Conservation (phyloP, 2,113 vertebrate species). For the Malurus alboscapulatus region DNA sequence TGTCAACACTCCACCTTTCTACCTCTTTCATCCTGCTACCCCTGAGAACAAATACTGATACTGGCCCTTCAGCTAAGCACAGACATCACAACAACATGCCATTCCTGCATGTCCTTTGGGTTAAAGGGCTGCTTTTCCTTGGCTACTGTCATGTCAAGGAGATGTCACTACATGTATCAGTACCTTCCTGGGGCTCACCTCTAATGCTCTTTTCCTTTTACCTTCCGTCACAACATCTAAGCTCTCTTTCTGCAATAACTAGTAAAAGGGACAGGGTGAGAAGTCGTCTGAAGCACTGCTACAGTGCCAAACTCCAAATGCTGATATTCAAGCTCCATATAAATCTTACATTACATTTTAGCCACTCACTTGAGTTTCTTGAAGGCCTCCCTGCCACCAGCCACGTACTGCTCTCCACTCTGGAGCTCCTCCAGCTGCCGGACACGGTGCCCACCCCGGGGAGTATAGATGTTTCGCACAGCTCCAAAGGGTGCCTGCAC, state of each 20-base stretch:
- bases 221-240: not conserved
- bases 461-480: conserved; percentile 93
- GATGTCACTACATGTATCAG: not conserved
- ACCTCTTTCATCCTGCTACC: not conserved
- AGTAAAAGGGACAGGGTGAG: not conserved
- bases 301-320: not conserved
- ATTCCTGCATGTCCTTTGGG: fast-evolving
- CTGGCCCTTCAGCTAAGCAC: not conserved
- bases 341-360: not conserved
- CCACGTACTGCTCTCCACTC: conserved; percentile 93
- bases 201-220: not conserved
- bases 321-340: not conserved
- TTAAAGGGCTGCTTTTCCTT: not conserved
- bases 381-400: conserved; percentile 90
- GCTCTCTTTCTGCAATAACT: not conserved
- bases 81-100: not conserved
- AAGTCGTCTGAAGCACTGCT: not conserved
- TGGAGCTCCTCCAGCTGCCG: conserved; percentile 84
- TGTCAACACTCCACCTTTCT: not conserved
- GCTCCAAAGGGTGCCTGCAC: conserved; percentile 91
- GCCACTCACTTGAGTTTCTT: conserved; percentile 92
- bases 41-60: not conserved
- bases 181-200: not conserved
- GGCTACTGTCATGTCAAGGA: not conserved
- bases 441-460: conserved; percentile 85